Conservation (phyloP, 2,888 invertebrate genomes). For the Callyntrura sp. region DNA sequence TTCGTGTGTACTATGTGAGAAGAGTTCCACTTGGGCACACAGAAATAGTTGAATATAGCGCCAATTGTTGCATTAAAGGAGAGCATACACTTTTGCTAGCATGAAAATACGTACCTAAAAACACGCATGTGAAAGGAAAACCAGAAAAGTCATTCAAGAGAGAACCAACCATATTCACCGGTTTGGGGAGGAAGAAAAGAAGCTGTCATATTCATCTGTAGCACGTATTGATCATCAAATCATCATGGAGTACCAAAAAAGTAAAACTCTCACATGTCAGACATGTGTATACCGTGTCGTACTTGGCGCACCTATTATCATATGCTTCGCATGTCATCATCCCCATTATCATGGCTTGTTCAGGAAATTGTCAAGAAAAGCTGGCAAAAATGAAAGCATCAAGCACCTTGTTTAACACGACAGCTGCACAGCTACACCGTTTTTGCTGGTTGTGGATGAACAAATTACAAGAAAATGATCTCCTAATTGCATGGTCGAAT, state of each 20-base stretch:
- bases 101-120: background rate
- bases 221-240: too few relatives aligned
- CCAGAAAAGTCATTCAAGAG: background rate
- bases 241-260: background rate
- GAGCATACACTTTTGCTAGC: background rate
- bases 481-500: slow-evolving; percentile 67
- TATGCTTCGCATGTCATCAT: background rate
- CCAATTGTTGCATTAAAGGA: background rate
- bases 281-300: too few relatives aligned
- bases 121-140: slow-evolving; percentile 9
- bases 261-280: background rate
- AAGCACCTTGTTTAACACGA: background rate
- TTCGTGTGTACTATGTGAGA: background rate
- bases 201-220: too few relatives aligned
- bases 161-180: background rate
- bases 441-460: slow-evolving; percentile 22
- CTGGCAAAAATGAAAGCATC: too few relatives aligned
- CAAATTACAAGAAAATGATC: slow-evolving; percentile 38
- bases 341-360: background rate
- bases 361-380: too few relatives aligned
- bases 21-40: slow-evolving; percentile 41
- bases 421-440: background rate
- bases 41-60: slow-evolving; percentile 2
- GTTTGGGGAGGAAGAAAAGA: background rate
- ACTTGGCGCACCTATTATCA: too few relatives aligned